A percentile compares a stretch with the other conserved stretches of the same genome.
Evolutionary conservation across 1,140 invertebrate genomes (phyloP).

Genomic region (Liolophura sinensis): DNA sequence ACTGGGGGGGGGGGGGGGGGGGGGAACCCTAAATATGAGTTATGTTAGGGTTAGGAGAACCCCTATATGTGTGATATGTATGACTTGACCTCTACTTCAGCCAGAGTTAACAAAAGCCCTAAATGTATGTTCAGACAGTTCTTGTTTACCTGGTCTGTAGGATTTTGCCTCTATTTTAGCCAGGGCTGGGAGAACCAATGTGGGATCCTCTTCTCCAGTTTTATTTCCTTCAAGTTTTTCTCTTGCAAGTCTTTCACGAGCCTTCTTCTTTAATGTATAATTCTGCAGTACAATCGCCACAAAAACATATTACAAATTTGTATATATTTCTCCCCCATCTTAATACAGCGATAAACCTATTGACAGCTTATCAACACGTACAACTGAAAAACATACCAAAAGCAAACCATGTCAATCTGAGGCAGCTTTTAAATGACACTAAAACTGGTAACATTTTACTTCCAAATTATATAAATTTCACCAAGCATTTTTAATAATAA

Average conservation of each 20-base stretch:
- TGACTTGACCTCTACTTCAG: neutral
- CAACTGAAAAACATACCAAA: too few species aligned
- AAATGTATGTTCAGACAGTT: neutral
- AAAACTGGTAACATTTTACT: too few species aligned
- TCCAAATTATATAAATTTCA: too few species aligned
- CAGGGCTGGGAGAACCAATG: slow-evolving; percentile 54
- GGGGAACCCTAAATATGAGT: too few species aligned
- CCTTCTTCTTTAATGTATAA: slow-evolving; percentile 52
- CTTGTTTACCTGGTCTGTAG: slow-evolving; percentile 51
- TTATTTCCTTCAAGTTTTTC: slow-evolving; percentile 22
- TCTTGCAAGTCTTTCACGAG: slow-evolving; percentile 36
- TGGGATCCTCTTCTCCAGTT: slow-evolving; percentile 35
- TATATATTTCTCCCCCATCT: too few species aligned
- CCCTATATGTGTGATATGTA: neutral
- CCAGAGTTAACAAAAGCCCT: neutral
- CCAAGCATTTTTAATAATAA: too few species aligned
- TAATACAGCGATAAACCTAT: too few species aligned
- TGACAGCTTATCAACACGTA: too few species aligned
- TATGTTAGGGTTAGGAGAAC: neutral
- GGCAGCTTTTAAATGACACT: too few species aligned
- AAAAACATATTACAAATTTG: too few species aligned
- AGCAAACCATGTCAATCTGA: too few species aligned
- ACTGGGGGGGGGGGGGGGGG: too few species aligned
- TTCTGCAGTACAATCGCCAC: slow-evolving; percentile 29
- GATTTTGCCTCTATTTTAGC: slow-evolving; percentile 48